A percentile compares a stretch with the other conserved stretches of the same genome.
Evolutionary conservation across 2,113 vertebrate species (phyloP).

Genomic region (Saimiri boliviensis): DNA sequence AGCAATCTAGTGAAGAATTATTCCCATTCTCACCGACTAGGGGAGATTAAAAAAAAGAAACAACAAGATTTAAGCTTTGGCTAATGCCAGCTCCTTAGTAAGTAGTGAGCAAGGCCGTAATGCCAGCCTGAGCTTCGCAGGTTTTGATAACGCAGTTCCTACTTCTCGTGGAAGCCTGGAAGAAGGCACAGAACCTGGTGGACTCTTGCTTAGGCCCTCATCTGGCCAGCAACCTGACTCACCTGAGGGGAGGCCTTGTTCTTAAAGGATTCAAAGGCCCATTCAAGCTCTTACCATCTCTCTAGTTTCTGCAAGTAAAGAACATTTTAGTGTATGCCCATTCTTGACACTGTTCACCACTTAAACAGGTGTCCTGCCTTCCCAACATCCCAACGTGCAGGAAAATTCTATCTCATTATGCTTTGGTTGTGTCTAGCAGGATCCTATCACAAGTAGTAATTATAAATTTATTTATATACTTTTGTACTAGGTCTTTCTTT

Average conservation of each 20-base stretch:
- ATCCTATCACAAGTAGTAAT: neutral
- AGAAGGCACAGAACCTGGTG: neutral
- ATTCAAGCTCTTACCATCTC: neutral
- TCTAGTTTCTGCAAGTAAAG: neutral
- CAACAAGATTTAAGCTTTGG: neutral
- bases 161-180: neutral
- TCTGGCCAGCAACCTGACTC: neutral
- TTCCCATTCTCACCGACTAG: neutral
- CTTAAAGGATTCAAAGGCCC: neutral
- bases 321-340: neutral
- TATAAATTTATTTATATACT: neutral
- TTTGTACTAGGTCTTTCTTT: conserved; percentile 23
- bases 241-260: neutral
- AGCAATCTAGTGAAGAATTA: neutral
- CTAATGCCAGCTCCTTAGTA: neutral
- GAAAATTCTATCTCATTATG: neutral
- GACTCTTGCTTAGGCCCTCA: neutral
- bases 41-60: neutral
- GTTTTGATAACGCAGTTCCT: too few relatives aligned
- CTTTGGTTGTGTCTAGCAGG: neutral
- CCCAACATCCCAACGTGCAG: neutral
- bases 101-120: neutral
- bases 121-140: neutral
- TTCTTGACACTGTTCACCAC: neutral
- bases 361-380: neutral